Evolutionary conservation across 64 coral and sea anemone species (phyloP), one percentile per base, ranked within the genome.

Genomic region (Exaiptasia diaphana): DNA sequence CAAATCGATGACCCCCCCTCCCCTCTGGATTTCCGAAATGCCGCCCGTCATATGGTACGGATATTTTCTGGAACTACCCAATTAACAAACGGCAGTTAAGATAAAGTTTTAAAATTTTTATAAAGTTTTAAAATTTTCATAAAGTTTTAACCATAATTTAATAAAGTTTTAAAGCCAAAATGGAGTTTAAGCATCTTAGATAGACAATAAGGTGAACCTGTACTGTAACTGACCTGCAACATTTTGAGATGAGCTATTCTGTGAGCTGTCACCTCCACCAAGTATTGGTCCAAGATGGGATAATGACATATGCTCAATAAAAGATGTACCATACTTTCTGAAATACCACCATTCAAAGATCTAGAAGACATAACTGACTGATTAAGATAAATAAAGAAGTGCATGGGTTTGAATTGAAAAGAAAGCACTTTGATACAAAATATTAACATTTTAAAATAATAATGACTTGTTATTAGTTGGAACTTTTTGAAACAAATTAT

Each of bases 281-380:
- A 97, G 71, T 26, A 91, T 43, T 22, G 93, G 93, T 33, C 88
- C 93, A 53, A 97, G 85, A 46, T 97, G 93, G 20, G 89, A 83
- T 4, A 97, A 69, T 36, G 93, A 97, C 20, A 97, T 67, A 76
- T 97, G 93, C 60, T 97, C 93, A 67, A 97, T 97, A 41, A 97
- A 97, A 12, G 93, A 97, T 4, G 89, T 88, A 46, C 93, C 93
- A 85, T 97, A 97, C 55, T 91, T 91, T 35, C 85, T 87, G 59
- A 97, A 97, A 59, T 97, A 97, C 93, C 93, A 97, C 88, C 89
- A 88, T 64, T 97, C 93, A 97, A 97, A 97, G 74, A 97, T 91
- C 93, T 97, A 42, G 11, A 38, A 83, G 39, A 45, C 0, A 39
- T 21, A 33, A 52, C n/a, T n/a, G n/a, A n/a, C n/a, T n/a, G n/a